Conservation (phyloP, 1,140 invertebrate genomes). For the Alviniconcha marisindica region DNA sequence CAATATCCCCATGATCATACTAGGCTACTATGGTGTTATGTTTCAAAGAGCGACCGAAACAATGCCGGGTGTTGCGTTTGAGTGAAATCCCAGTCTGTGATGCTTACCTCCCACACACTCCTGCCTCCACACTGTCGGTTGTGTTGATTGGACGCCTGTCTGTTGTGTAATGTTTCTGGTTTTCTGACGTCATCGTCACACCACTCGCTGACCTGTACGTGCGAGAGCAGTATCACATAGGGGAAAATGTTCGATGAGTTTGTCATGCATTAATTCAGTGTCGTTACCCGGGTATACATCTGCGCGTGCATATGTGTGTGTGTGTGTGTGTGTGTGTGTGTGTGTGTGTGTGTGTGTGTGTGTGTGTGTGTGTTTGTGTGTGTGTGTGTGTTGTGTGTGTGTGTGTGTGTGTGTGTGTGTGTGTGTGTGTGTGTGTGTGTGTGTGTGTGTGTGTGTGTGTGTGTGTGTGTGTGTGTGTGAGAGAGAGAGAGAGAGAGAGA, state of each 20-base stretch:
- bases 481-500: constrained; percentile 10
- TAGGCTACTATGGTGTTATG: too few relatives aligned
- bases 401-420: constrained; percentile 9
- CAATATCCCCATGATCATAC: too few relatives aligned
- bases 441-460: background rate
- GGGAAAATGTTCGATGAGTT: too few relatives aligned
- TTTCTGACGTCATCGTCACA: constrained; percentile 27
- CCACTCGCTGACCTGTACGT: constrained; percentile 6
- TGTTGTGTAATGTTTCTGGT: constrained; percentile 22
- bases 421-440: background rate
- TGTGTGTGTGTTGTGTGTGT: background rate
- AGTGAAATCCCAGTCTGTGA: background rate
- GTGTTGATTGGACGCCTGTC: constrained; percentile 6
- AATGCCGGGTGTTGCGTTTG: background rate
- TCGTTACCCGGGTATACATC: too few relatives aligned
- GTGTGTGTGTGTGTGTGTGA: background rate
- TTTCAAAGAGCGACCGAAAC: too few relatives aligned
- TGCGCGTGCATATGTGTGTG: background rate
- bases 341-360: constrained; percentile 25
- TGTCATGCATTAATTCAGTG: too few relatives aligned
- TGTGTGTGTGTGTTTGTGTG: background rate
- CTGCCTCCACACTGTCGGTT: constrained; percentile 21
- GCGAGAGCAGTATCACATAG: too few relatives aligned
- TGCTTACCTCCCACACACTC: constrained; percentile 20
- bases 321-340: background rate